Evolutionary conservation across 2,888 invertebrate genomes (phyloP).

Genomic region (Chaitophorus viminalis): DNA sequence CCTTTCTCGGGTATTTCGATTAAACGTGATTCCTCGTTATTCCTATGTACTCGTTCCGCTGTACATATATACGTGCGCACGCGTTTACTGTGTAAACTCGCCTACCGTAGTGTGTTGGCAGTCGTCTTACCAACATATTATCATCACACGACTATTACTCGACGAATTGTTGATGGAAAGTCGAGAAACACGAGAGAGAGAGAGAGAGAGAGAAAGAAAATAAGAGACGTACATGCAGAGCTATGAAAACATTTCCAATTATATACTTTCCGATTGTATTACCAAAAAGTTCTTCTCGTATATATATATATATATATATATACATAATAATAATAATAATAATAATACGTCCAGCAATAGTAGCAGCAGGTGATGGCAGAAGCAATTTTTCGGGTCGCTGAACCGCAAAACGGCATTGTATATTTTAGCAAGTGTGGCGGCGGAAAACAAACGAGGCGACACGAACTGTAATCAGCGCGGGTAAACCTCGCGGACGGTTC

Average conservation of each 20-base stretch:
- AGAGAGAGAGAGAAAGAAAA: no score
- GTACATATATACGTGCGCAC: not conserved
- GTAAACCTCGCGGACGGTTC: slow-evolving; percentile 34
- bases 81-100: not conserved
- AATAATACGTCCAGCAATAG: slow-evolving; percentile 14
- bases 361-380: slow-evolving; percentile 50
- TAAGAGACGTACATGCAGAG: not conserved
- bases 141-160: not conserved
- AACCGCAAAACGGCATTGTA: slow-evolving; percentile 61
- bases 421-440: slow-evolving; percentile 29
- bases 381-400: slow-evolving; percentile 62
- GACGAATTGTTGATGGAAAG: not conserved
- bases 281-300: slow-evolving; percentile 51
- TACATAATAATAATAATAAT: no score
- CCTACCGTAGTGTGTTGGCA: not conserved
- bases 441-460: slow-evolving; percentile 59
- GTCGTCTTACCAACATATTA: no score
- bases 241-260: slow-evolving; percentile 59
- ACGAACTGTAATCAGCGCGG: slow-evolving; percentile 55
- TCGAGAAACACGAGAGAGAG: not conserved
- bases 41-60: not conserved
- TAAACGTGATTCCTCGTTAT: not conserved
- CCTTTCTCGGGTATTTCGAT: not conserved
- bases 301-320: no score
- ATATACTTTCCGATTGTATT: slow-evolving; percentile 55